Base-by-base conservation (phyloP, 2,888 invertebrate genomes). In the Acrobasis suavella region DNA sequence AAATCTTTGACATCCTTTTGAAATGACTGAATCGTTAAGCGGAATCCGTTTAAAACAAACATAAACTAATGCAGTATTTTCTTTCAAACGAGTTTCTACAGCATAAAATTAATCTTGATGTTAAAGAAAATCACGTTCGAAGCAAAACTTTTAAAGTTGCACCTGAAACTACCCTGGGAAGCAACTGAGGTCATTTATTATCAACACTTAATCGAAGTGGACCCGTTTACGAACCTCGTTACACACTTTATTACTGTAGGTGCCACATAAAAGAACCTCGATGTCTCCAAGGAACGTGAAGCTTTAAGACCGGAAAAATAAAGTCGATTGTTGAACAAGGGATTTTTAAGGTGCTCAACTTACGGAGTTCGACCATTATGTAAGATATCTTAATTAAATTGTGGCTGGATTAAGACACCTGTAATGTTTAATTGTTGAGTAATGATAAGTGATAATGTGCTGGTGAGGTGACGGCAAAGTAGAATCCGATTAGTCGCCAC, bases 351-450 rank as follows among this genome's bases (percentile, higher is more conserved):
- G 66, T 68, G 68, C 66, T 66, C 54, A 63, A 63, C 63, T 66
- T 61, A 65, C 63, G 60, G 64, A 68, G 67, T 68, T 67, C 60
- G 54, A 51, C 59, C 46, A 63, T 64, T 64, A 64, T 70, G 63
- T 66, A 60, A 65, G 67, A 70, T 67, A 67, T 65, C 68, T 69
- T 69, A 67, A 72, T 72, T 70, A 70, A 69, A 72, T 70, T 69
- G 67, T 62, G 58, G 38, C 67, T 62, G 67, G 66, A 66, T 68
- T 68, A 69, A 69, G 66, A 69, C 62, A 65, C 60, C 60, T 63
- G 64, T 62, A 54, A 59, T 58, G 62, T 65, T 65, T 68, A 63
- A 66, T 67, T 58, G 59, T 38, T 15, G 59, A 22, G 9, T 60
- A 60, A 51, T 60, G 39, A 60, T 39, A 51, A 32, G 50, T 51